phyloP scores from a whole-genome alignment of 2,113 vertebrate species.

The Choloepus hoffmanni region DNA sequence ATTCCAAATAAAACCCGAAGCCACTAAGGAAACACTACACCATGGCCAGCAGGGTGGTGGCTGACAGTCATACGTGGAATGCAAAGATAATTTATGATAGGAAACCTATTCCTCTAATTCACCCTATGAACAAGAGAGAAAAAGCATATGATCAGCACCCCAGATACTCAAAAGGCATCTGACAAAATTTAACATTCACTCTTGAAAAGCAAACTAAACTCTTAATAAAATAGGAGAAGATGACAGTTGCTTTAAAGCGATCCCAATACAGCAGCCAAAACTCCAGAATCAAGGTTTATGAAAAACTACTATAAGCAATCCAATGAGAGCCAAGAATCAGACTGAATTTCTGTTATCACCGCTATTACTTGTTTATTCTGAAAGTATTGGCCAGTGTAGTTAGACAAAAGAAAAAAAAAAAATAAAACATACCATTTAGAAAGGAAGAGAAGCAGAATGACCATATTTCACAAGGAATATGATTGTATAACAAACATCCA shows the following conservation, averaged over 20 bases:
- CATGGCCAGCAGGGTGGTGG: fast-evolving
- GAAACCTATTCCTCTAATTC: neutral
- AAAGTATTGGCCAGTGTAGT: no score
- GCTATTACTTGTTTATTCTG: no score
- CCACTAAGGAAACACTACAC: no score
- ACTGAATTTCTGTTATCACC: no score
- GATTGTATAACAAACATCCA: no score
- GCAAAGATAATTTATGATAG: neutral
- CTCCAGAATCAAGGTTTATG: neutral
- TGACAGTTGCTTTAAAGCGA: neutral
- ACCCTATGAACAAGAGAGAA: neutral
- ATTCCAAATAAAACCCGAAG: neutral
- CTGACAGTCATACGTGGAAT: no score
- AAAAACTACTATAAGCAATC: neutral
- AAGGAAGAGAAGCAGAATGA: no score
- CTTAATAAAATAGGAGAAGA: neutral
- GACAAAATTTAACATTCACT: neutral
- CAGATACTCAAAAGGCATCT: neutral
- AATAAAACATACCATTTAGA: no score
- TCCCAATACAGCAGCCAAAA: neutral
- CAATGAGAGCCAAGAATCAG: neutral
- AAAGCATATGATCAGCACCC: neutral
- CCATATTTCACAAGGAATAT: no score
- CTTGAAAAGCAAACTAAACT: neutral
- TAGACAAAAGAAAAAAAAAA: no score